These are phyloP conservation scores for Danaus chrysippus DNA, from an alignment of 2,888 invertebrate genomes.

Conservation along the genomic window DNA sequence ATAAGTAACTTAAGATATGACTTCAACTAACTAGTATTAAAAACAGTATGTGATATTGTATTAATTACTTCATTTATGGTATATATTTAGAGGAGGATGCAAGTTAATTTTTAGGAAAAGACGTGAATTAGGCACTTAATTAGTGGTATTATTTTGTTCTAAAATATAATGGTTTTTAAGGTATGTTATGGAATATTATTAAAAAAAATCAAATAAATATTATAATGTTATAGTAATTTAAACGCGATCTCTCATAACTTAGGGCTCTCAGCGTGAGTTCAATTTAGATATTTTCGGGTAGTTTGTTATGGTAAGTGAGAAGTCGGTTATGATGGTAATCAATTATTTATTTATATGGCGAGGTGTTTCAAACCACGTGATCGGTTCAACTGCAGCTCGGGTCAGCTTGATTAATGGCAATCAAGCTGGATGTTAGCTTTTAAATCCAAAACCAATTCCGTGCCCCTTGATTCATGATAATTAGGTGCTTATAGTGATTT, in stretches of 20 bases:
- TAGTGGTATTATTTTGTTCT: too few relatives aligned
- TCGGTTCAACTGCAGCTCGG: not conserved
- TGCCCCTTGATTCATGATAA: not conserved
- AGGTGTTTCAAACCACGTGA: constrained; percentile 25
- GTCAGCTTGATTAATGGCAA: not conserved
- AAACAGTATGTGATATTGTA: too few relatives aligned
- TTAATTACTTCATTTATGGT: too few relatives aligned
- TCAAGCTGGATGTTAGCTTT: not conserved
- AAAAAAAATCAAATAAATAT: too few relatives aligned
- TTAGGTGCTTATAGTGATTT: constrained; percentile 3
- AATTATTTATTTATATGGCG: constrained; percentile 48
- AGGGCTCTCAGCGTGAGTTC: constrained; percentile 45
- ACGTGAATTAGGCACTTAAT: too few relatives aligned
- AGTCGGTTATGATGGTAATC: constrained; percentile 49
- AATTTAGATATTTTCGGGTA: constrained; percentile 42
- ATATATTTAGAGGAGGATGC: too few relatives aligned
- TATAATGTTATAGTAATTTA: not conserved
- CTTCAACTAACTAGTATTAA: too few relatives aligned
- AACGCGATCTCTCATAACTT: constrained; percentile 26
- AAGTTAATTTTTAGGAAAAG: too few relatives aligned
- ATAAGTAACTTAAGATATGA: too few relatives aligned
- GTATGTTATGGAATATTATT: too few relatives aligned
- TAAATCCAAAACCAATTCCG: not conserved
- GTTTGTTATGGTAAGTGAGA: constrained; percentile 51
- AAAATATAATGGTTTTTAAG: too few relatives aligned